Base-by-base conservation (phyloP, 2,888 invertebrate species). In the Trichogramma dendrolimi region DNA sequence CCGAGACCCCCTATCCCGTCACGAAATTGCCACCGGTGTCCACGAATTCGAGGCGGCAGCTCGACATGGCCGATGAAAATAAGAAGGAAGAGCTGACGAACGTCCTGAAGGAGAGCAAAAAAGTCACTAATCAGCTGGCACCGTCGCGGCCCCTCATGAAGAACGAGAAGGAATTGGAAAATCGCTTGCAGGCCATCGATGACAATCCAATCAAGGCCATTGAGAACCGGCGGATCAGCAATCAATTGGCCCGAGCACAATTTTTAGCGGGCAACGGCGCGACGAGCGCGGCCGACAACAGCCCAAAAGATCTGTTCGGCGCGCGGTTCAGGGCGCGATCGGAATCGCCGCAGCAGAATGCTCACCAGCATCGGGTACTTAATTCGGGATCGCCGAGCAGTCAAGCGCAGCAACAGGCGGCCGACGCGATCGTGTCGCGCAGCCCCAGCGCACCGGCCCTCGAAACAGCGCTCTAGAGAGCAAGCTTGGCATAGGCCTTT, bases 401-500 rank as follows among this genome's bases (percentile, higher is more conserved):
- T 10, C 75, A 73, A 63, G 74, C 72, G 1, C 73, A 74, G 72
- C 74, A 4, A 55, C 71, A 5, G 11, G 72, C 4, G 6, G 38
- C 43, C 55, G 46, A 8, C 6, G 5, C 4, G 38, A 10, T 40
- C 0, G 76, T 78, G 2, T 62, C 75, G n/a, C 74, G 78, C 41
- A 76, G 77, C 60, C 76, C 79, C 4, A 78, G 77, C 65, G 78
- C 77, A 0, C 78, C 79, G 2, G 71, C 79, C 14, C 67, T 79
- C 49, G 79, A 79, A 66, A 79, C 79, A 49, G 79, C 79, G 44
- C 71, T 79, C 43, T 79, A 73, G 77, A 27, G 27, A 2, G 27
- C 27, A 27, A 27, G 27, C 27, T 27, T 2, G 27, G 27, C 27
- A 27, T 27, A 27, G 27, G 27, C 27, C 27, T 27, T 27, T 27